These are phyloP conservation scores for Drosophila maculinotata DNA, from an alignment of 2,888 invertebrate genomes.

Conservation along the genomic window DNA sequence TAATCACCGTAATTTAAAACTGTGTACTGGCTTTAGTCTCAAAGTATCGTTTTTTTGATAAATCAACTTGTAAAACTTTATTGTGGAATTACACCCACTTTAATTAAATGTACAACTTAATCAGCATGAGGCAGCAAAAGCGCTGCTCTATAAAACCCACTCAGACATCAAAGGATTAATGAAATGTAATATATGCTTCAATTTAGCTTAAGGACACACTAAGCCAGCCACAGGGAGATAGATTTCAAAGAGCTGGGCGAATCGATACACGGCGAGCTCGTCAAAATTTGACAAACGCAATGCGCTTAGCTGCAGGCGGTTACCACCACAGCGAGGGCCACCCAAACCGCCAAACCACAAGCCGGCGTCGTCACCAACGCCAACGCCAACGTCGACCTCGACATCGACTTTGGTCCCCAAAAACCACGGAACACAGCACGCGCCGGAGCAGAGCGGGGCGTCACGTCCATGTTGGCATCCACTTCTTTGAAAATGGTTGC, in stretches of 20 bases:
- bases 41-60: neutral
- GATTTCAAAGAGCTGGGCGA: constrained; percentile 60
- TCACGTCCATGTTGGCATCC: constrained; percentile 14
- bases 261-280: constrained; percentile 55
- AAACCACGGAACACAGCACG: constrained; percentile 61
- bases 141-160: constrained; percentile 15
- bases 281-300: constrained; percentile 74
- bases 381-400: neutral
- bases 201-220: constrained; percentile 58
- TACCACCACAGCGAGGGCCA: constrained; percentile 1
- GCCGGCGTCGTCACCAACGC: too few species aligned
- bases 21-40: neutral
- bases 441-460: constrained; percentile 38
- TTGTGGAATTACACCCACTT: constrained; percentile 17
- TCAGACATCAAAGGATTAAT: constrained; percentile 73
- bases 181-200: constrained; percentile 70
- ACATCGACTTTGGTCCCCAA: constrained; percentile 3
- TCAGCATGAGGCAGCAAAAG: constrained; percentile 46
- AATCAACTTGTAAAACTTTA: constrained; percentile 8
- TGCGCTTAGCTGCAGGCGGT: constrained; percentile 74
- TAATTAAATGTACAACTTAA: constrained; percentile 58
- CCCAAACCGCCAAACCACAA: constrained; percentile 40
- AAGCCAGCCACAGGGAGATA: constrained; percentile 36
- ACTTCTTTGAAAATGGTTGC: constrained; percentile 18
- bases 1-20: constrained; percentile 7